These are phyloP conservation scores for Micromussa lordhowensis DNA, from an alignment of 92 coral and sea anemone species.

Conservation along the genomic window DNA sequence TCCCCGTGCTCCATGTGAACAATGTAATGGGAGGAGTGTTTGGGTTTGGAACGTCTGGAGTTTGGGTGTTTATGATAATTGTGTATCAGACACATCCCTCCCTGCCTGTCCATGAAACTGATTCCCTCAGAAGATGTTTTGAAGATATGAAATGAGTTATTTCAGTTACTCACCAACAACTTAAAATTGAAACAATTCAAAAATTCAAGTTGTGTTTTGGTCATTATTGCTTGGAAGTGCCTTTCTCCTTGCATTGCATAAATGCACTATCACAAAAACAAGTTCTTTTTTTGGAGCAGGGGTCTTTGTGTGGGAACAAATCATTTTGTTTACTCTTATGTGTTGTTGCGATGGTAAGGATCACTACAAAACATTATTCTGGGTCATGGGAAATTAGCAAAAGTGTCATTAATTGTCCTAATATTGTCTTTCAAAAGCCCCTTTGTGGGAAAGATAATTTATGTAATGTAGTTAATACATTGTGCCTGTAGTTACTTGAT, in stretches of 20 bases:
- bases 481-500: background rate
- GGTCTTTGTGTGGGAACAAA: background rate
- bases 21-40: background rate
- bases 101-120: background rate
- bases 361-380: background rate
- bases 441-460: background rate
- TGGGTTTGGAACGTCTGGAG: background rate
- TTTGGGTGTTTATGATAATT: background rate
- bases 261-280: background rate
- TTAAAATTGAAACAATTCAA: background rate
- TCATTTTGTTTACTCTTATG: background rate
- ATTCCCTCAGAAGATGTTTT: too few species aligned
- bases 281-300: background rate
- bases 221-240: constrained; percentile 12
- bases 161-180: background rate
- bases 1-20: background rate
- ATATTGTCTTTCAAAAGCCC: background rate
- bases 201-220: background rate
- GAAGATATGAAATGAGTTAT: background rate
- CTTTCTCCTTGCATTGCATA: constrained; percentile 8
- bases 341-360: background rate
- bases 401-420: background rate
- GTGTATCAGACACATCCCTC: background rate
- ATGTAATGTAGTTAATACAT: background rate
- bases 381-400: background rate